Evolutionary conservation across 2,113 vertebrate genomes (phyloP), one percentile per base, ranked within the genome.

Genomic region (Etheostoma spectabile): DNA sequence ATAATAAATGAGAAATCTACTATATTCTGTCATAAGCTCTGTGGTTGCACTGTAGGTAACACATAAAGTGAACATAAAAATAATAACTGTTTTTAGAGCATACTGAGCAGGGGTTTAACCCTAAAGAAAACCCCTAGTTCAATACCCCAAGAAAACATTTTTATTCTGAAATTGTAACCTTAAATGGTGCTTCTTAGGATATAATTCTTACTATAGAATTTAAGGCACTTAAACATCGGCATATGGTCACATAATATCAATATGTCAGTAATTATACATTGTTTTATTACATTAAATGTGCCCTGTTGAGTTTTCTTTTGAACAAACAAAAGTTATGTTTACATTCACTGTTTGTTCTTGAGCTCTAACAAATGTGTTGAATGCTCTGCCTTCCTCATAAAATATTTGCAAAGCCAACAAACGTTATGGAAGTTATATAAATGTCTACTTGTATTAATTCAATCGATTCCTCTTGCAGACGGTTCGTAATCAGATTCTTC

Each of bases 401-500:
- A 59, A 59, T 14, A 48, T 48, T 48, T 19, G 18, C 48, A 51
- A 51, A 51, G 16, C 48, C 35, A 63, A 42, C 46, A 12, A 18
- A 46, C 2, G 12, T 27, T 11, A 35, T 35, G 4, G n/a, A 49
- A 21, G 21, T 61, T 3, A 10, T 24, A 38, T 8, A 42, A 12
- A 45, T 30, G 22, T 76, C 38, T 33, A 4, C 18, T 0, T 15
- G 4, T 30, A 3, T 56, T 11, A 22, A 22, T 59, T 35, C 0
- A 19, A 52, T 21, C 7, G 64, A 0, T 79, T 80, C 77, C 12
- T 59, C 49, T 88, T 88, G 1, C 64, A 99, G 97, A 97, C 95
- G 0, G 96, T 97, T 85, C 96, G 95, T 30, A 96, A 97, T 92
- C 95, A 98, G 92, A 98, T 99, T 59, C 87, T 98, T 84, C 97